These are phyloP conservation scores for Eupeodes luniger DNA, from an alignment of 2,888 invertebrate genomes.

Conservation along the genomic window DNA sequence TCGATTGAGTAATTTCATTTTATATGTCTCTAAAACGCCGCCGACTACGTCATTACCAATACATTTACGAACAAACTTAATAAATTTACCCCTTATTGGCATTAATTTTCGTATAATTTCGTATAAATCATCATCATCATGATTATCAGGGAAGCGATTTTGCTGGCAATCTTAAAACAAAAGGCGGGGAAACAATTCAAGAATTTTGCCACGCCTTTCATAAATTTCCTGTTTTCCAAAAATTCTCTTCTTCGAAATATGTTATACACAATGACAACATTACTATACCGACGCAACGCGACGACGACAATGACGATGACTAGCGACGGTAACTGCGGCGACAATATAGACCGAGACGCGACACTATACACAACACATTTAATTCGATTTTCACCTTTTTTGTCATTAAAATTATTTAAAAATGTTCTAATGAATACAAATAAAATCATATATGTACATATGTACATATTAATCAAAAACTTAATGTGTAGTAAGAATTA, in stretches of 20 bases:
- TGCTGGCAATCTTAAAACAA: slow-evolving; percentile 5
- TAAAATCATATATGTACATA: neutral
- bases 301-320: neutral
- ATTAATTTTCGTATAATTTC: neutral
- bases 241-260: neutral
- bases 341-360: neutral
- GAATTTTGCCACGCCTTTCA: slow-evolving; percentile 27
- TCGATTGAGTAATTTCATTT: neutral
- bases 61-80: neutral
- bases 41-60: slow-evolving; percentile 31
- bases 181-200: slow-evolving; percentile 20
- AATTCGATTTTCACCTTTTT: slow-evolving; percentile 12
- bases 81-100: slow-evolving; percentile 8
- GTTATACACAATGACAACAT: neutral
- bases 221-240: slow-evolving; percentile 30
- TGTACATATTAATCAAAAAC: neutral
- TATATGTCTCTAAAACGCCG: neutral
- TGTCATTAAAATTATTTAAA: neutral
- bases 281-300: neutral
- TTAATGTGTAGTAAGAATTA: neutral
- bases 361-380: neutral
- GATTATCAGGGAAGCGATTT: neutral
- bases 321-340: neutral
- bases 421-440: neutral
- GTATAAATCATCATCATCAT: neutral